These are phyloP conservation scores for Meloidogyne exigua DNA, from an alignment of 1,140 invertebrate genomes.

Conservation along the genomic window DNA sequence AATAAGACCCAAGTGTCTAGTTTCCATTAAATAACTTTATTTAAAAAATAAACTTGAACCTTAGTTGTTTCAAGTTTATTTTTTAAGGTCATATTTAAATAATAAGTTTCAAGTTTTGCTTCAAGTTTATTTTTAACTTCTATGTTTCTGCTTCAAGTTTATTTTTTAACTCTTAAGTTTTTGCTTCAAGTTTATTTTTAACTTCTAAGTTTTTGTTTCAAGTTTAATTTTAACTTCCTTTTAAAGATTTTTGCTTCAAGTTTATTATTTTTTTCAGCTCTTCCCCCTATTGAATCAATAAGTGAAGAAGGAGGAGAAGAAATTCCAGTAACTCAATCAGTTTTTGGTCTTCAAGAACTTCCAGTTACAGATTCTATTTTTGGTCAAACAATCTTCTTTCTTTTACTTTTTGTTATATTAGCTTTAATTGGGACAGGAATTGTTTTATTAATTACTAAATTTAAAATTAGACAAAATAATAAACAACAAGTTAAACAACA, in stretches of 20 bases:
- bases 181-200: neutral
- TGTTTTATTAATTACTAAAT: neutral
- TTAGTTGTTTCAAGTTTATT: neutral
- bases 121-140: no score
- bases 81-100: no score
- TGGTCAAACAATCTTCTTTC: neutral
- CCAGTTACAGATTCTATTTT: neutral
- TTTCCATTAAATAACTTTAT: no score
- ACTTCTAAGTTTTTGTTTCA: neutral
- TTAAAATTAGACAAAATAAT: slow-evolving; percentile 5
- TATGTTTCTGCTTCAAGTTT: neutral
- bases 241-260: neutral
- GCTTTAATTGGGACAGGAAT: neutral
- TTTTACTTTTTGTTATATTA: slow-evolving; percentile 6
- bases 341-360: slow-evolving; percentile 2
- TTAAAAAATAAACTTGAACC: no score
- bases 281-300: neutral
- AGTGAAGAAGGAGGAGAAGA: neutral
- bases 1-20: no score
- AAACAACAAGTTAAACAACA: neutral
- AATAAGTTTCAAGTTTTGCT: neutral
- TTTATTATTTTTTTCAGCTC: neutral
- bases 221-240: no score
- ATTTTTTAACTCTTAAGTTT: neutral
- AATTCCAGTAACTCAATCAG: neutral